Percentiles rank a stretch among this genome's conserved stretches.
These are phyloP conservation scores for Apantesis nais DNA, from an alignment of 2,888 invertebrate species.

Conservation along the genomic window DNA sequence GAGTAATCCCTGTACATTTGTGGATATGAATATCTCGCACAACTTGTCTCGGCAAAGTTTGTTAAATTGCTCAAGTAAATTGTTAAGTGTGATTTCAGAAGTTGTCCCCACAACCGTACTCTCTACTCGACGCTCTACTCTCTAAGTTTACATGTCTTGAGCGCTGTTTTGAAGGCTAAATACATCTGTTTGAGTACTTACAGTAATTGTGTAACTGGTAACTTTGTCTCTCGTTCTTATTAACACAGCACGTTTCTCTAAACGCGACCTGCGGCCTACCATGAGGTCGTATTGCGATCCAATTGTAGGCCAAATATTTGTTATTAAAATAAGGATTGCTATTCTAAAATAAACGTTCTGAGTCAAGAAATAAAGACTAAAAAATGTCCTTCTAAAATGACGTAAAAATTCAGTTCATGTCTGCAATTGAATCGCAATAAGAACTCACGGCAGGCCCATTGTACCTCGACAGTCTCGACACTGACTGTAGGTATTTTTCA, in stretches of 20 bases:
- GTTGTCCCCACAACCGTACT: slow-evolving; percentile 53
- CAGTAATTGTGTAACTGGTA: slow-evolving; percentile 19
- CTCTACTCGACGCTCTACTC: slow-evolving; percentile 47
- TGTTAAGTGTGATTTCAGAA: slow-evolving; percentile 56
- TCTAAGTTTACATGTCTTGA: slow-evolving; percentile 43
- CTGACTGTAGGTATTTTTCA: not conserved
- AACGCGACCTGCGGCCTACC: not conserved
- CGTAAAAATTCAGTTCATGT: too few species aligned
- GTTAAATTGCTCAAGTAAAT: slow-evolving; percentile 55
- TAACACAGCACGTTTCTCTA: not conserved
- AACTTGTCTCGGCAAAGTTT: slow-evolving; percentile 54
- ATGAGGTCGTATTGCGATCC: too few species aligned
- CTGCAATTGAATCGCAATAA: too few species aligned
- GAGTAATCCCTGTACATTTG: slow-evolving; percentile 31
- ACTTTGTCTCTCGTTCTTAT: slow-evolving; percentile 12
- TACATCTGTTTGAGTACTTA: slow-evolving; percentile 31
- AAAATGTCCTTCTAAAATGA: too few species aligned
- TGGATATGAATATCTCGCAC: slow-evolving; percentile 36
- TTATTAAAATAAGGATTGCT: too few species aligned
- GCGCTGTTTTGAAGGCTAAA: slow-evolving; percentile 29
- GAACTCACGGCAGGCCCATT: too few species aligned
- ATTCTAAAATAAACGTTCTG: too few species aligned
- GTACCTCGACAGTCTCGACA: not conserved
- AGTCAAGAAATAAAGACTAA: too few species aligned
- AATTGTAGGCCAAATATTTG: too few species aligned